These are phyloP conservation scores for Galeopterus variegatus DNA, from an alignment of 2,113 vertebrate genomes.

Conservation along the genomic window DNA sequence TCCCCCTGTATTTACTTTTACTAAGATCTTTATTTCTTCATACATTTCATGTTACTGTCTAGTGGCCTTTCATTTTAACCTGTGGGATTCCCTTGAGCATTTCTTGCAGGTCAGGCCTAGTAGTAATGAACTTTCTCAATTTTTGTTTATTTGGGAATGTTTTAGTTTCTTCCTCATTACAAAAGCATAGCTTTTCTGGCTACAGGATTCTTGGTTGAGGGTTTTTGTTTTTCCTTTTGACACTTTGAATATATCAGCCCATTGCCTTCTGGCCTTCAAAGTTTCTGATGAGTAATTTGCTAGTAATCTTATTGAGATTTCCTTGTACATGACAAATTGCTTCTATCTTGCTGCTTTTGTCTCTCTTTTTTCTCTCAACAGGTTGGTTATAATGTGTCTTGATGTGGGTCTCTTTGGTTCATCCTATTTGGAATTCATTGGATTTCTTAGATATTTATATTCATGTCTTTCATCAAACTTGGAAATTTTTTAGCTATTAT, in stretches of 20 bases:
- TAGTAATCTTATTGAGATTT: neutral
- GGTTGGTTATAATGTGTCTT: neutral
- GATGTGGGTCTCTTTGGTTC: neutral
- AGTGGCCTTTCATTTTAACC: neutral
- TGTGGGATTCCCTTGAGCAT: neutral
- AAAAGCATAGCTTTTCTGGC: neutral
- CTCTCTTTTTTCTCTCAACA: neutral
- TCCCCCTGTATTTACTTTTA: neutral
- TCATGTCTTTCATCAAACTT: neutral
- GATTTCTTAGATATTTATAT: neutral
- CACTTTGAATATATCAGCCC: neutral
- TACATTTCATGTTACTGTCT: neutral
- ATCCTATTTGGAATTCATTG: neutral
- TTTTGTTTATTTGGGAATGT: constrained; percentile 1
- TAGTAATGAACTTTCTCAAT: neutral
- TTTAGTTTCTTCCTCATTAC: neutral
- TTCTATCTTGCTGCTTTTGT: neutral
- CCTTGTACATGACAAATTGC: neutral
- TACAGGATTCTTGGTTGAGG: neutral
- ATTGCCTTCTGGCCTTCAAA: neutral
- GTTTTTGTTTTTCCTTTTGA: neutral
- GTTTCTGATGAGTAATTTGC: neutral
- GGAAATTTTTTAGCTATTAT: neutral
- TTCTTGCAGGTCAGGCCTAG: neutral
- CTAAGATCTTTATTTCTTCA: constrained; percentile 8